Conservation (phyloP, 2,888 invertebrate genomes). For the Hymenopus coronatus region DNA sequence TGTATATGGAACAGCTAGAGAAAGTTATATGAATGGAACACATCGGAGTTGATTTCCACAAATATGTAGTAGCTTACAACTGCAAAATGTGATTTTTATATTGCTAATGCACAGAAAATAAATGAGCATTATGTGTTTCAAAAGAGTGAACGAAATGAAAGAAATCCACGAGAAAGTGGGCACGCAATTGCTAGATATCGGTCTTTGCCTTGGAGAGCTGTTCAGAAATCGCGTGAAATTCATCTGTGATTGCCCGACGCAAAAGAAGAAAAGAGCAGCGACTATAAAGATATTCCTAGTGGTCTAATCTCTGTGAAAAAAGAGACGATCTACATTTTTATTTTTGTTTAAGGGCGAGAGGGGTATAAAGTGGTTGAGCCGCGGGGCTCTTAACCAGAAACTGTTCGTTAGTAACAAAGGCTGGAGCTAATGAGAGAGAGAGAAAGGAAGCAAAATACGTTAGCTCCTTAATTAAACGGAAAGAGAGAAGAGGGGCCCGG, state of each 20-base stretch:
- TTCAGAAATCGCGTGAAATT: not conserved
- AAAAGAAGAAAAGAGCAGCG: not conserved
- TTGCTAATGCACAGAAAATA: no score
- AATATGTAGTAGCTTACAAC: no score
- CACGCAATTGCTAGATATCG: no score
- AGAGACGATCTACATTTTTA: not conserved
- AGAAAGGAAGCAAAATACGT: conserved; percentile 16
- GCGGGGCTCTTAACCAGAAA: not conserved
- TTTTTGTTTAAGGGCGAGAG: not conserved
- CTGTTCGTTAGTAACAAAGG: conserved; percentile 13
- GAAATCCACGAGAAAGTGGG: no score
- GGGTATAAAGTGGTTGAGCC: not conserved
- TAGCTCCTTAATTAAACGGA: conserved; percentile 14
- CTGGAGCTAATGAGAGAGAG: conserved; percentile 13
- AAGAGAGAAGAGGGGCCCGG: not conserved
- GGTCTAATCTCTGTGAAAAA: not conserved
- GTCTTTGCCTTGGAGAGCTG: not conserved
- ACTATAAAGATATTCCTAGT: not conserved
- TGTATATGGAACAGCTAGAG: no score
- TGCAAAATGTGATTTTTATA: no score
- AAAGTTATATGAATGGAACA: no score
- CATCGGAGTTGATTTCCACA: no score
- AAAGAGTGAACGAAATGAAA: no score
- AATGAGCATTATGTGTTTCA: no score
- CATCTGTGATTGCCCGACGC: not conserved